A percentile compares a stretch with the other conserved stretches of the same genome.
phyloP scores from a whole-genome alignment of 2,113 vertebrate species.

The Pyrgilauda ruficollis region DNA sequence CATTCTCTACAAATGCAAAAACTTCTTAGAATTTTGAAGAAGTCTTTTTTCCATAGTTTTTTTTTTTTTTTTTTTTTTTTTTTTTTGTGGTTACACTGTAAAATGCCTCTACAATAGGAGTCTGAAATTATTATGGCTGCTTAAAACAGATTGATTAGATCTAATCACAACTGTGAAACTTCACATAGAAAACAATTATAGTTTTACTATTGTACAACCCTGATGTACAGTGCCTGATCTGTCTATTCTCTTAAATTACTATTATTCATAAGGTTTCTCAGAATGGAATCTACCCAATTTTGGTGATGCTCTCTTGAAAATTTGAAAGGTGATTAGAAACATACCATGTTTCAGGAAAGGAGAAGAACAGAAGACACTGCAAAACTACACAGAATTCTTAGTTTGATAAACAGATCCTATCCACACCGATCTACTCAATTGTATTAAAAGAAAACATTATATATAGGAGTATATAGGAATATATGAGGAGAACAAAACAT shows the following conservation, averaged over 20 bases:
- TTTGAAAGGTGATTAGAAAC: neutral
- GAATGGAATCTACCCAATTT: neutral
- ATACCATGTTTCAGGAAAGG: neutral
- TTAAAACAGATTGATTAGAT: constrained; percentile 8
- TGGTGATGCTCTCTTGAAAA: neutral
- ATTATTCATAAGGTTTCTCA: neutral
- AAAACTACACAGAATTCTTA: neutral
- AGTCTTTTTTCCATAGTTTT: neutral
- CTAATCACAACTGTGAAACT: constrained; percentile 25
- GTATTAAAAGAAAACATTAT: neutral
- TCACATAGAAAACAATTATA: neutral
- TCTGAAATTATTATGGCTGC: constrained; percentile 1
- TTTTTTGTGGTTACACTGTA: neutral
- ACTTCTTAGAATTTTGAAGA: neutral
- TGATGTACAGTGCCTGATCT: neutral
- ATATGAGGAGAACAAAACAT: neutral
- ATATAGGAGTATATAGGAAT: neutral
- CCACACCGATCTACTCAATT: neutral
- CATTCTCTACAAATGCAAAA: constrained; percentile 22
- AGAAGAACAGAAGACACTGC: neutral
- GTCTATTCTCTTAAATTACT: neutral
- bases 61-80: neutral
- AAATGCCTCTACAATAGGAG: neutral
- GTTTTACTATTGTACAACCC: neutral
- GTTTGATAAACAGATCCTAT: neutral